A percentile compares a stretch with the other conserved stretches of the same genome.
Conservation (phyloP, 2,113 vertebrate genomes). For the Monarcha castaneiventris region DNA sequence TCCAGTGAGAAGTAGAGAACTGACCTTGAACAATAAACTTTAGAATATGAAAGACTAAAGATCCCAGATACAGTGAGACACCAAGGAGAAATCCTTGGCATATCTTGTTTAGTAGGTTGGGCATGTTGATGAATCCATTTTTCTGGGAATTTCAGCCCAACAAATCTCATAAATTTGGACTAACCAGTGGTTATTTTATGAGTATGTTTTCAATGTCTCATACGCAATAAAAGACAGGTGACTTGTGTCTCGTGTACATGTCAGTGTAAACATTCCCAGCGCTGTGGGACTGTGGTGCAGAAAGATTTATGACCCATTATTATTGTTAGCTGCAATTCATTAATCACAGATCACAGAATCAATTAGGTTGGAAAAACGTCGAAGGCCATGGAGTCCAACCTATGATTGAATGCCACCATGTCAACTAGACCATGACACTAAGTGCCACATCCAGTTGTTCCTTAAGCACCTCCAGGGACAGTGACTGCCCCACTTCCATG, state of each 20-base stretch:
- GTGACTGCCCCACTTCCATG: neutral
- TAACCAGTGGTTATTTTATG: neutral
- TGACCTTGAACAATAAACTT: neutral
- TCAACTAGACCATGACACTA: neutral
- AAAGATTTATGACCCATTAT: neutral
- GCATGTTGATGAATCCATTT: neutral
- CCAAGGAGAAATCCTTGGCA: neutral
- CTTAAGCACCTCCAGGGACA: accelerated
- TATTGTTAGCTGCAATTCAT: neutral
- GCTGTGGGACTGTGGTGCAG: neutral
- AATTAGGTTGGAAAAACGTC: neutral
- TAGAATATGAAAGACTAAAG: neutral
- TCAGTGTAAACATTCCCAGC: neutral
- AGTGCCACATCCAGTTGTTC: neutral
- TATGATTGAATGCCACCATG: neutral
- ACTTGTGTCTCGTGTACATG: accelerated
- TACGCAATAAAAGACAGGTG: neutral
- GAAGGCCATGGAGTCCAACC: neutral
- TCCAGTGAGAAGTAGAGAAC: neutral
- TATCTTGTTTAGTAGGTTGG: neutral
- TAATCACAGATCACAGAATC: neutral
- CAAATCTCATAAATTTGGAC: neutral
- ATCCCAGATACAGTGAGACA: neutral
- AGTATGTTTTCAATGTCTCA: neutral
- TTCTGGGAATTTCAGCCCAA: neutral